phyloP scores from a whole-genome alignment of 2,888 invertebrate species.

The Erebia ligea region DNA sequence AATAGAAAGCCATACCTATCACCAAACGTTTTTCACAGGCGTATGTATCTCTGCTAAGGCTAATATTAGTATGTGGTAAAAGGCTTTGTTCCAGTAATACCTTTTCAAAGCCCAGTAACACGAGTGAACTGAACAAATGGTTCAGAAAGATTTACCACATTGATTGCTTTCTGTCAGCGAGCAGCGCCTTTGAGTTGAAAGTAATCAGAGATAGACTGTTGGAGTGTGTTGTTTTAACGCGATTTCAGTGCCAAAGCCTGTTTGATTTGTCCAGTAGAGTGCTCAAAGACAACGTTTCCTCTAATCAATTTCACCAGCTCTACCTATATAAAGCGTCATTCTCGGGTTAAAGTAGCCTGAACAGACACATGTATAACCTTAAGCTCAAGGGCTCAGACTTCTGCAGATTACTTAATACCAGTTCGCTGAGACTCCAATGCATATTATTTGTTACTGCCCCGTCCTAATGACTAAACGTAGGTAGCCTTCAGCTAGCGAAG shows the following conservation, averaged over 20 bases:
- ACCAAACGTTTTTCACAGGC: not conserved
- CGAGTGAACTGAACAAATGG: slow-evolving; percentile 20
- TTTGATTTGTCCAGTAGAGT: slow-evolving; percentile 14
- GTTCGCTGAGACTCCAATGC: too few species aligned
- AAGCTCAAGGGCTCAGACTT: too few species aligned
- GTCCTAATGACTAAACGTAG: too few species aligned
- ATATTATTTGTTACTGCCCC: too few species aligned
- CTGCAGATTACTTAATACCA: too few species aligned
- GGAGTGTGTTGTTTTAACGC: slow-evolving; percentile 19
- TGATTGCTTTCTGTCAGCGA: slow-evolving; percentile 24
- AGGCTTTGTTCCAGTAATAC: slow-evolving; percentile 18
- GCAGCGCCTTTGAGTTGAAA: slow-evolving; percentile 23
- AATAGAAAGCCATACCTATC: not conserved
- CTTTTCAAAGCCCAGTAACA: slow-evolving; percentile 15
- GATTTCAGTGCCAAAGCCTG: slow-evolving; percentile 11
- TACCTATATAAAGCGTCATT: not conserved
- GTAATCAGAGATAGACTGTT: slow-evolving; percentile 20
- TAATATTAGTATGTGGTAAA: slow-evolving; percentile 8
- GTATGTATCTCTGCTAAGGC: not conserved
- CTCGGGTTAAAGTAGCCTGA: too few species aligned
- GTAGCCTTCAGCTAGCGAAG: too few species aligned
- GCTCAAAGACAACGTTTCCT: not conserved
- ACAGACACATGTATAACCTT: too few species aligned
- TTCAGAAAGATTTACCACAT: slow-evolving; percentile 22
- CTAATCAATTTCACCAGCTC: not conserved